Percentiles rank a stretch among this genome's conserved stretches.
Evolutionary conservation across 2,888 invertebrate species (phyloP).

Genomic region (Pandemis corylana): DNA sequence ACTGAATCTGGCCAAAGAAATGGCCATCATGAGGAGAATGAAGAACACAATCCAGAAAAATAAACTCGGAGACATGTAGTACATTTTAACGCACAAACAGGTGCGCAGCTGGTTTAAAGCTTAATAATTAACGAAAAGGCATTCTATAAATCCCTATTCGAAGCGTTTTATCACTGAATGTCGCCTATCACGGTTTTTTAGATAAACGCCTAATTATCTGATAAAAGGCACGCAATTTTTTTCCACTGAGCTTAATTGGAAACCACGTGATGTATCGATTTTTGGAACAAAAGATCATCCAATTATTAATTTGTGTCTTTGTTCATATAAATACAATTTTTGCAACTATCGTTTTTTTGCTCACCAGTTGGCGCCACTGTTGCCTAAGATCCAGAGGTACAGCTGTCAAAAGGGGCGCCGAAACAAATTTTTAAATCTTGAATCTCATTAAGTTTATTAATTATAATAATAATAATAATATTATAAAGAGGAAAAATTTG

Average conservation of each 20-base stretch:
- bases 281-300: background rate
- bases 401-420: too few species aligned
- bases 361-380: too few species aligned
- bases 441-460: too few species aligned
- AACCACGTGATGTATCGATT: background rate
- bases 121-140: constrained; percentile 2
- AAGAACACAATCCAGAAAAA: constrained; percentile 40
- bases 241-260: background rate
- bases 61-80: constrained; percentile 19
- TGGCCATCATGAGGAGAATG: constrained; percentile 30
- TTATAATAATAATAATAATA: too few species aligned
- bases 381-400: too few species aligned
- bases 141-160: constrained; percentile 22
- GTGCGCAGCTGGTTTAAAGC: background rate
- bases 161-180: background rate
- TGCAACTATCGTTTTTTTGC: too few species aligned
- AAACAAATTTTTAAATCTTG: too few species aligned
- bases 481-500: too few species aligned
- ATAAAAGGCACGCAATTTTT: background rate
- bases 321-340: background rate
- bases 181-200: constrained; percentile 3
- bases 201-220: constrained; percentile 19
- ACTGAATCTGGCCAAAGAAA: constrained; percentile 34
- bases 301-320: background rate
- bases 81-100: constrained; percentile 12